Percentiles rank a stretch among this genome's conserved stretches.
These are phyloP conservation scores for Aratinga solstitialis DNA, from an alignment of 2,797 vertebrate genomes.

Conservation along the genomic window DNA sequence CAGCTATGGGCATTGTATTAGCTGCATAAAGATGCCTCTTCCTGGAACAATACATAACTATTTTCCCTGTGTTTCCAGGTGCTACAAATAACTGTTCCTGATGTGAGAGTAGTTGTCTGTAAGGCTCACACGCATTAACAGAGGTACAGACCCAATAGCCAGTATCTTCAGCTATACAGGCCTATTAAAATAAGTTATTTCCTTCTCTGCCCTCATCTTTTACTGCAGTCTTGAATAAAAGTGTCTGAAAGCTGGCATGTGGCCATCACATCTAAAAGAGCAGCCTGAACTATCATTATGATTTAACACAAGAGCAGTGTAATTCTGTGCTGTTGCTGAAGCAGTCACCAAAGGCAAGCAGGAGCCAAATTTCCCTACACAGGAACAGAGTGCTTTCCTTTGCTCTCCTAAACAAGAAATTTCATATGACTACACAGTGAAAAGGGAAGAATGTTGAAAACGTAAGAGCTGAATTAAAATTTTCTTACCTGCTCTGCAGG, in stretches of 20 bases:
- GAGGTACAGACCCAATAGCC: neutral
- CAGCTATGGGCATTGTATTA: neutral
- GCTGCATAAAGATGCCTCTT: neutral
- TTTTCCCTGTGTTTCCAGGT: neutral
- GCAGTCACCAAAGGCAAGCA: neutral
- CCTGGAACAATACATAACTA: neutral
- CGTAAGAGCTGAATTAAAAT: neutral
- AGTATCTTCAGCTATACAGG: neutral
- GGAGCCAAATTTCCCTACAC: neutral
- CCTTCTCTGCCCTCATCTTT: neutral
- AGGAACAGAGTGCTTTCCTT: neutral
- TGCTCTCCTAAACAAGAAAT: neutral
- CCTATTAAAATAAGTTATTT: neutral
- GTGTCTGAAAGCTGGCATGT: neutral
- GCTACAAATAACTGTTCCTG: neutral
- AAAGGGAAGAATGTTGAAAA: neutral
- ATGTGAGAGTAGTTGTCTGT: neutral
- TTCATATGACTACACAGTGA: neutral
- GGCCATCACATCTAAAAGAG: neutral
- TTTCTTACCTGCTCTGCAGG: neutral
- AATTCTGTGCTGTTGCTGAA: neutral
- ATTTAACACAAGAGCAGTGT: neutral
- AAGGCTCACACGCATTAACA: accelerated
- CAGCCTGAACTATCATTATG: neutral
- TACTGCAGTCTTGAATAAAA: neutral